Percentiles rank a stretch among this genome's conserved stretches.
phyloP scores from a whole-genome alignment of 2,113 vertebrate genomes.

The Megaceryle maxima region DNA sequence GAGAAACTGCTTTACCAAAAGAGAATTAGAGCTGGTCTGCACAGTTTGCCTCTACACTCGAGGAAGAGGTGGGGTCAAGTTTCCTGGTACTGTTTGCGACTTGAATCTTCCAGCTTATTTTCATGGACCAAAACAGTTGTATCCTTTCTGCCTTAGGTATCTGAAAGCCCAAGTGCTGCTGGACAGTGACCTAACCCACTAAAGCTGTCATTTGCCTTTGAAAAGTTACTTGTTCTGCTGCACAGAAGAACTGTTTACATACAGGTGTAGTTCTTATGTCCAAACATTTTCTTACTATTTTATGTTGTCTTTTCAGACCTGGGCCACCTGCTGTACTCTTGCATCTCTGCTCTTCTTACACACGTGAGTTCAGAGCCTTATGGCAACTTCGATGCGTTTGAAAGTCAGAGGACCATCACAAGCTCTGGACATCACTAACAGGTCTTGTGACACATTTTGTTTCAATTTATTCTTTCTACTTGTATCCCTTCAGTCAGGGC shows the following conservation, averaged over 20 bases:
- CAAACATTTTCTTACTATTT: not conserved
- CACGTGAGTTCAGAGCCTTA: rapidly evolving
- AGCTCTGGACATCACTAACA: not conserved
- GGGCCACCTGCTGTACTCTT: not conserved
- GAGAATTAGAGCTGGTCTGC: not conserved
- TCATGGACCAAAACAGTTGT: not conserved
- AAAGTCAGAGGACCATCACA: not conserved
- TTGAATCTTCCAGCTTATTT: not conserved
- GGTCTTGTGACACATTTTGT: not conserved
- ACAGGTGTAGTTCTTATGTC: not conserved
- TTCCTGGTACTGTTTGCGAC: not conserved
- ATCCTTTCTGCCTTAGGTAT: not conserved
- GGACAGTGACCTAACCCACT: not conserved
- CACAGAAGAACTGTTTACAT: not conserved
- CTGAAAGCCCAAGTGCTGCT: not conserved
- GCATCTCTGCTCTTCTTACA: not conserved
- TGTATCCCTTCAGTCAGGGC: not conserved
- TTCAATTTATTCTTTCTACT: not conserved
- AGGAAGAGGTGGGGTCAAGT: not conserved
- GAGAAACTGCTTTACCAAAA: not conserved
- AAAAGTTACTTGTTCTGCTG: not conserved
- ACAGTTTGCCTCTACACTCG: not conserved
- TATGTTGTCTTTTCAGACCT: not conserved
- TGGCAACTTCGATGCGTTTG: not conserved
- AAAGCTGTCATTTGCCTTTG: not conserved